Base-by-base conservation (phyloP, 1,140 invertebrate genomes). In the Heliothis subflexa region DNA sequence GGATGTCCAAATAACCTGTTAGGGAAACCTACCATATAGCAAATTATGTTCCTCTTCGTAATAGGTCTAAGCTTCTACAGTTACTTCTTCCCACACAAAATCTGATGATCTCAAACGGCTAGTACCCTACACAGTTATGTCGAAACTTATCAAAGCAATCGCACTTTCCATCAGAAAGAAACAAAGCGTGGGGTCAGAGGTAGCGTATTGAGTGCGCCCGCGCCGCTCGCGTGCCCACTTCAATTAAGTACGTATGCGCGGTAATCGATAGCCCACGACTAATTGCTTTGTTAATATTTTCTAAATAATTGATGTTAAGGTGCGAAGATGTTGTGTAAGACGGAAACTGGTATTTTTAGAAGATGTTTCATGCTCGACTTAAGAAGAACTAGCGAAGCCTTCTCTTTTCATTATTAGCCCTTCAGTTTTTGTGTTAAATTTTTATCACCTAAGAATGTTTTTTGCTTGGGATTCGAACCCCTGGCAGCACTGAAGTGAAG, bases 61-160 rank as follows among this genome's bases (percentile, higher is more conserved):
- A n/a, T n/a, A n/a, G 33, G 33, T 40, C 33, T 40, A n/a, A 0
- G 1, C 10, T 28, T 25, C 54, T 25, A 59, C 13, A 59, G 13
- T 11, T 16, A 66, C 40, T 47, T 64, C 47, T 33, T 18, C 62
- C 40, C 11, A 66, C 40, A 47, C 47, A 13, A 45, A 66, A 11
- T 3, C 40, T 66, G 40, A 5, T 47, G 21, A 28, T 61, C 57
- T 61, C 13, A 2, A 28, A 61, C 54, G 7, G 11, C 25, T n/a
- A 14, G 57, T 33, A 33, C 40, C n/a, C 7, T 18, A 45, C 61
- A n/a, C 12, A 66, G 16, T 12, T 12, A 18, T 66, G 40, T 4
- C 16, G 66, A 52, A 70, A 70, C 47, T 68, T 70, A 50, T 70
- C 45, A 70, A 50, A 70, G 14, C 61, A 62, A 40, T 70, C 47